Base-by-base conservation (phyloP, 2,113 vertebrate genomes). In the Neotoma lepida region DNA sequence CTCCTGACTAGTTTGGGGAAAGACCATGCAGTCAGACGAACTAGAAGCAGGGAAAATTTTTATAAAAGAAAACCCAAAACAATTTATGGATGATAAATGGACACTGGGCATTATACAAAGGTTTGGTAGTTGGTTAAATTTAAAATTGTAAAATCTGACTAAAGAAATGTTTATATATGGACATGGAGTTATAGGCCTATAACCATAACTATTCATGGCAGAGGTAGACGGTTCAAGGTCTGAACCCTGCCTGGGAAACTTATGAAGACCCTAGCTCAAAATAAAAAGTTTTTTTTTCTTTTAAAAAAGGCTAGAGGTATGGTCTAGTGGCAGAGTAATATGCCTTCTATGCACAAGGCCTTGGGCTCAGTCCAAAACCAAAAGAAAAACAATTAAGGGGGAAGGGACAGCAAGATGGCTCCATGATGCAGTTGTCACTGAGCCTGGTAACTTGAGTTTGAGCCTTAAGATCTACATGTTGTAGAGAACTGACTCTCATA, bases 31-130 rank as follows among this genome's bases (percentile, higher is more conserved):
- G 18, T 24, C 33, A 26, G 44, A 74, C 6, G 58, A 78, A 66
- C 28, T 89, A 51, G 9, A 90, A 92, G 41, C 54, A 95, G 13
- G 96, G 58, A 4, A 44, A 28, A 91, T 89, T 54, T 93, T 89
- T 68, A 96, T 92, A 88, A 4, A 56, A 84, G 24, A 14, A 49
- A 78, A 46, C 44, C 41, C 44, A 90, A 54, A 93, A 44, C 81
- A 74, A 2, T 30, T 61, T 63, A 61, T 63, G 7, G 12, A 41
- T 51, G 41, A 9, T 88, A 41, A 96, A 97, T 63, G 44, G 39
- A 94, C 61, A 77, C 4, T 80, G 4, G 61, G 90, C 20, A 92
- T 24, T 41, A 44, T 63, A 68, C 56, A 92, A 77, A 12, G 89
- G 13, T 13, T 77, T 77, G 24, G 35, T 14, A 91, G 35, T 70